phyloP scores from a whole-genome alignment of 2,113 vertebrate species.

The Boleophthalmus pectinirostris region DNA sequence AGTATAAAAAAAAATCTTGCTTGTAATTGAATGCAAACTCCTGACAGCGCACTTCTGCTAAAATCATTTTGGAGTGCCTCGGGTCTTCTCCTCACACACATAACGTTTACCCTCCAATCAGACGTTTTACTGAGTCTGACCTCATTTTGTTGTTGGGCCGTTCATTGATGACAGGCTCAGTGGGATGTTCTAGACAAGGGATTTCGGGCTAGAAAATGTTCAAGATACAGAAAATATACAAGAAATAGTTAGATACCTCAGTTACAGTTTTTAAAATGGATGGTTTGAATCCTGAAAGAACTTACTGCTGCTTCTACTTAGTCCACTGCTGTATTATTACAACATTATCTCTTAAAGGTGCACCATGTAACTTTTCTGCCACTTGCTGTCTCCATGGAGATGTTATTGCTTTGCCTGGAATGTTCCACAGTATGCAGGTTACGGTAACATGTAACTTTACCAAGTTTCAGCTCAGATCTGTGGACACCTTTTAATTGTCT shows the following conservation, averaged over 20 bases:
- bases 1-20: not conserved
- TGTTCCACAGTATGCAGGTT: too few species aligned
- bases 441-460: too few species aligned
- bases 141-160: conserved; percentile 26
- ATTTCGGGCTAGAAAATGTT: conserved; percentile 29
- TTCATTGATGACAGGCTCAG: conserved; percentile 27
- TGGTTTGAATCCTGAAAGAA: not conserved
- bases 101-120: conserved; percentile 17
- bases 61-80: not conserved
- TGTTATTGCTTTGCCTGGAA: too few species aligned
- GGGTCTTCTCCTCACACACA: conserved; percentile 1
- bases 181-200: conserved; percentile 29
- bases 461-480: too few species aligned
- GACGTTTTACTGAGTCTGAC: conserved; percentile 4
- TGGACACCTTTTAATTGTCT: too few species aligned
- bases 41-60: conserved; percentile 12
- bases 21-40: conserved; percentile 8
- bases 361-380: too few species aligned
- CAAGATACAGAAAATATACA: conserved; percentile 31
- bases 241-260: not conserved
- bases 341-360: too few species aligned
- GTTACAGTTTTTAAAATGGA: not conserved
- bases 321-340: not conserved
- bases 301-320: not conserved
- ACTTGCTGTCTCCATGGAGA: too few species aligned